Base-by-base conservation (phyloP, 1,140 invertebrate genomes). In the Micrasema minimum region DNA sequence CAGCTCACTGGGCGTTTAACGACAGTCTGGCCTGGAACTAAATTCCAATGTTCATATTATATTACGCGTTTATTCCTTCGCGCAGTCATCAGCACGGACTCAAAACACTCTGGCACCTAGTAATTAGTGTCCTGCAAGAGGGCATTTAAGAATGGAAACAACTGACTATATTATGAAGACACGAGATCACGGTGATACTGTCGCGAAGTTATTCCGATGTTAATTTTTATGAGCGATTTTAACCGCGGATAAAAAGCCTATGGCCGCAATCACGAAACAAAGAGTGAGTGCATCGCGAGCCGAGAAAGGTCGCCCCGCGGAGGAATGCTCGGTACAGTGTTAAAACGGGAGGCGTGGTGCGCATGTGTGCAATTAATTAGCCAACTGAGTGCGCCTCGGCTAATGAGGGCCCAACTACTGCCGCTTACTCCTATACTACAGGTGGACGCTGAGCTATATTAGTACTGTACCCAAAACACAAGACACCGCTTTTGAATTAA, bases 311-410 rank as follows among this genome's bases (percentile, higher is more conserved):
- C 57, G 57, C 14, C 41, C 14, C 31, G 57, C 31, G 10, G 20
- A 20, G 37, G 37, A 43, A 45, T 62, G 57, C 57, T 16, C 37
- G 11, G 57, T 41, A 31, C 53, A 31, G 53, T 71, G 72, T 71
- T 74, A 74, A 74, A 71, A 67, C 62, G 62, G 55, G 68, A 74
- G 72, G 72, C 72, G 72, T 74, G 72, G 72, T 71, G 68, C 41
- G 64, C 72, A 74, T 70, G 43, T 64, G 72, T 65, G 69, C 72
- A 66, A 74, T 74, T 74, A 70, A 74, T 74, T 74, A 74, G 64
- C 55, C 64, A 14, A 31, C 26, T 35, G 51, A 65, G 61, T 67
- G 57, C 71, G 72, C 43, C 43, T 6, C 55, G 67, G 57, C 64
- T 74, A 74, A 74, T 74, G 67, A 69, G 57, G 23, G 59, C n/a